Evolutionary conservation across 1,140 invertebrate species (phyloP), one percentile per base, ranked within the genome.

Genomic region (Acromyrmex heyeri): DNA sequence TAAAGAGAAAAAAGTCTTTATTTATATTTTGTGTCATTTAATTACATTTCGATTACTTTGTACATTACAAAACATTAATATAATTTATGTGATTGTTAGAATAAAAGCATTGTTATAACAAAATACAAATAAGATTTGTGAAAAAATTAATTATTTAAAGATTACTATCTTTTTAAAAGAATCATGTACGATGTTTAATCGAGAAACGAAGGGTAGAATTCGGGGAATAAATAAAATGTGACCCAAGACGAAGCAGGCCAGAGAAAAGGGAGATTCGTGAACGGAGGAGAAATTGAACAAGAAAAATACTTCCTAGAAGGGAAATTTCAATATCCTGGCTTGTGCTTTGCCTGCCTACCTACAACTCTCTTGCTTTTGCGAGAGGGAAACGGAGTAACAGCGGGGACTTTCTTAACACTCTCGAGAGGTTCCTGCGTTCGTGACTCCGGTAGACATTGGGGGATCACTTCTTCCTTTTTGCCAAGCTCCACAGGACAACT

Each of bases 321-420:
- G 76, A 91, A 91, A 91, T 91, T 91, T 91, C 90, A 91, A 91
- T 91, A 91, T 91, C 90, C 90, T 86, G 87, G 76, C 85, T 86
- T 86, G 81, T 72, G 73, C 88, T 90, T 90, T 76, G 81, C 82
- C 86, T 82, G 77, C 69, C 82, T 86, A 53, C 55, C 67, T 48
- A 44, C 77, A 44, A 59, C 38, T 57, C 76, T 24, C 81, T 81
- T 86, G 76, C 78, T 86, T 75, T 69, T 72, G 67, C 69, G 50
- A 8, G 75, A 53, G 87, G 73, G 67, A 65, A 61, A 67, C 18
- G 34, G 21, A 30, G 61, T 55, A 78, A 34, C 53, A 50, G 77
- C 72, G 24, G 50, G 38, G 69, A 83, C 89, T 82, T 87, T 86
- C 89, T 72, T 88, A 87, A 86, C 89, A 91, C 89, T 87, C 88